phyloP scores from a whole-genome alignment of 2,797 vertebrate genomes.

The Strix occidentalis region DNA sequence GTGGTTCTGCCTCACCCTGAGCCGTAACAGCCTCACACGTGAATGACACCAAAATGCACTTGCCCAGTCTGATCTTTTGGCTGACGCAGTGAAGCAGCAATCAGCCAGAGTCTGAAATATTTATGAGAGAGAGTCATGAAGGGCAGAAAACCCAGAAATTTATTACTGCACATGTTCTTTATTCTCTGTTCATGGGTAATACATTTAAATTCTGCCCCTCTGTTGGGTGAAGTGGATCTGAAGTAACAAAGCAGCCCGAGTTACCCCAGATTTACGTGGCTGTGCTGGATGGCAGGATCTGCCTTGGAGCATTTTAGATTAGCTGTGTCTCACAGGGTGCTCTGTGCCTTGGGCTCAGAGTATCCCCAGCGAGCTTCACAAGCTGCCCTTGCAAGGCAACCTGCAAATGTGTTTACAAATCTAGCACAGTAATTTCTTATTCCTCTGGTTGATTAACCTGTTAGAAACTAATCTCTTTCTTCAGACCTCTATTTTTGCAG shows the following conservation, averaged over 20 bases:
- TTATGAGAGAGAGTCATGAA: slow-evolving; percentile 4
- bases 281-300: background rate
- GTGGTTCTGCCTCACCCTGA: background rate
- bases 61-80: background rate
- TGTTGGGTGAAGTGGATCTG: background rate
- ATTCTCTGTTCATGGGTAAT: background rate
- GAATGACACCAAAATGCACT: background rate
- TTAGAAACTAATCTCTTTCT: background rate
- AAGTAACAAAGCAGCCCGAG: background rate
- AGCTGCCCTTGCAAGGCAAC: background rate
- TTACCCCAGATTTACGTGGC: background rate
- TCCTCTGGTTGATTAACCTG: background rate
- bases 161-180: background rate
- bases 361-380: background rate
- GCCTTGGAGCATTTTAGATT: background rate
- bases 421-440: background rate
- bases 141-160: slow-evolving; percentile 17
- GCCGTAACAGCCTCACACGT: background rate
- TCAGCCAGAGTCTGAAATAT: slow-evolving; percentile 3
- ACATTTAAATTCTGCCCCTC: background rate
- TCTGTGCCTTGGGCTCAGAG: background rate
- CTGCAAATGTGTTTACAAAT: background rate
- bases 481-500: slow-evolving; percentile 51
- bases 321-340: background rate
- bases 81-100: background rate